A percentile compares a stretch with the other conserved stretches of the same genome.
Conservation (phyloP, 2,113 vertebrate species). For the Microtus ochrogaster region DNA sequence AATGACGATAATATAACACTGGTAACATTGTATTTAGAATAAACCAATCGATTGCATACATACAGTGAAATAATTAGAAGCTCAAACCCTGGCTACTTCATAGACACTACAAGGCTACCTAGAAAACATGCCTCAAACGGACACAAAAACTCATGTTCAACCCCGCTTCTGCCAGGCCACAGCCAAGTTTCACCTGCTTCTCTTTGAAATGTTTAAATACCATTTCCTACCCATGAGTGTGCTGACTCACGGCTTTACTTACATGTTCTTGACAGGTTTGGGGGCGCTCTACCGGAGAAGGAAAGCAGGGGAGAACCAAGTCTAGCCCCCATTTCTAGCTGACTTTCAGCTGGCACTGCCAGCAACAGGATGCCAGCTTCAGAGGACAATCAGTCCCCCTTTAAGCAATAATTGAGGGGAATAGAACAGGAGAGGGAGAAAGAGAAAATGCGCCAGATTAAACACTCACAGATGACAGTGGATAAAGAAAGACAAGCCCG, state of each 20-base stretch:
- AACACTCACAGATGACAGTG: background rate
- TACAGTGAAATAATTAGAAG: slow-evolving; percentile 16
- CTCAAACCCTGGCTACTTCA: background rate
- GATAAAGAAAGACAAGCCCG: slow-evolving; percentile 22
- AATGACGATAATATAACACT: background rate
- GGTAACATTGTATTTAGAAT: background rate
- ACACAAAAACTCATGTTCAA: slow-evolving; percentile 26
- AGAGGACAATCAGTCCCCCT: background rate
- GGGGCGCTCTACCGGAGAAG: background rate
- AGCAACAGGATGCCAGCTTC: background rate
- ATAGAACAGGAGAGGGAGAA: slow-evolving; percentile 13
- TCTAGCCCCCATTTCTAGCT: background rate
- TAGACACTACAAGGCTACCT: background rate
- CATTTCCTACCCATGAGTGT: background rate
- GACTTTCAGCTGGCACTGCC: background rate
- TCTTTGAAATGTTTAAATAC: slow-evolving; percentile 48
- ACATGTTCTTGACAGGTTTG: background rate
- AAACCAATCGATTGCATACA: background rate
- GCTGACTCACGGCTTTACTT: background rate
- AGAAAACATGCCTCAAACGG: background rate
- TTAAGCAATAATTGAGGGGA: slow-evolving; percentile 1
- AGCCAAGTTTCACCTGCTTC: background rate
- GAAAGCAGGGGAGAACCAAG: background rate
- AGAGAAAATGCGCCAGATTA: background rate
- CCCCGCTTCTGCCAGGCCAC: background rate